Base-by-base conservation (phyloP, 2,797 vertebrate genomes). In the Sphaeramia orbicularis region DNA sequence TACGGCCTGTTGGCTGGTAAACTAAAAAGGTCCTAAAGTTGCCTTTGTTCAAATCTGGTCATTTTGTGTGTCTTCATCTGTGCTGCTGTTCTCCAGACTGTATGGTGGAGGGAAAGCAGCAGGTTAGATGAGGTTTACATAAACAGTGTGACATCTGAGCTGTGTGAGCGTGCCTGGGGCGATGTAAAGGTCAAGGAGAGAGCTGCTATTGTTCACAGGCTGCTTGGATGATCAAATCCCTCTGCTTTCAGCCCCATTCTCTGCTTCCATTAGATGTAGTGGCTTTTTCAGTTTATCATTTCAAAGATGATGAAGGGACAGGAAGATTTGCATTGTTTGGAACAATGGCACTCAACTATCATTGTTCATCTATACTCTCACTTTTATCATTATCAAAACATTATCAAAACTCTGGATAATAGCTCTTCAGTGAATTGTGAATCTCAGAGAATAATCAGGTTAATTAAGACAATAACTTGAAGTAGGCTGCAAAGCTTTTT, bases 91-190 rank as follows among this genome's bases (percentile, higher is more conserved):
- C 1, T 12, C 19, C 16, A 19, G 30, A 6, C 58, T 18, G 64
- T 55, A 21, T 4, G 27, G n/a, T n/a, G 45, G 38, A 1, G 10
- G n/a, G 52, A 53, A 67, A 76, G 73, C 71, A 64, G 74, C 74
- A 53, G 81, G 49, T 80, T 58, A 61, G 47, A 63, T n/a, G 51
- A 66, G 67, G 52, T 78, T 80, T 81, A 71, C 65, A 66, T 68
- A 81, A 86, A 80, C 74, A 76, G 44, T 43, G 75, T 75, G 85
- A 87, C 78, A 85, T 60, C 71, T 61, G 88, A 90, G 71, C 81
- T 52, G 19, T 37, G 76, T 7, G 65, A 55, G 43, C 10, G 5
- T 15, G 11, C 63, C 62, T 10, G 13, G 49, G 50, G 68, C 75
- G 37, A 76, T 14, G 73, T 64, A 81, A 86, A 89, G 83, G 79